Evolutionary conservation across 2,888 invertebrate genomes (phyloP).

Genomic region (Lepidocyrtoides sp.): DNA sequence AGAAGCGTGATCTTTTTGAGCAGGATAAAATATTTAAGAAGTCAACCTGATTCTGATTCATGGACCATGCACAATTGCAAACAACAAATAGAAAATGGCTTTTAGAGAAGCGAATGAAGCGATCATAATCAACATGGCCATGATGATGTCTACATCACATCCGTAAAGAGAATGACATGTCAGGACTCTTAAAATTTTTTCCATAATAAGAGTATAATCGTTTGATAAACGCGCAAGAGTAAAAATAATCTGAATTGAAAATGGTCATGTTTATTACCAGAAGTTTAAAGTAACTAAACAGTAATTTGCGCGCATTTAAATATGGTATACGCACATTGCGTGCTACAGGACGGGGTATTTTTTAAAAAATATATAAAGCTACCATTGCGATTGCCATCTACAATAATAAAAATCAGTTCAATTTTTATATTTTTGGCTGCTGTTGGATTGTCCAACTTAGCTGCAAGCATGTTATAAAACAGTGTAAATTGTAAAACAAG

Average conservation of each 20-base stretch:
- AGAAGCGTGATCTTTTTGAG: slow-evolving; percentile 32
- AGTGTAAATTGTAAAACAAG: too few species aligned
- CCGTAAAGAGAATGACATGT: slow-evolving; percentile 56
- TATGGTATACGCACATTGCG: neutral
- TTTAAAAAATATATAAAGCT: too few species aligned
- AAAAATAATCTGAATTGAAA: neutral
- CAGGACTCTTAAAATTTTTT: slow-evolving; percentile 44
- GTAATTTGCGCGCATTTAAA: neutral
- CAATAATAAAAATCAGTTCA: neutral
- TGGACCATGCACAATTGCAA: slow-evolving; percentile 70
- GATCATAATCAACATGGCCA: too few species aligned
- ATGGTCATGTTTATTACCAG: slow-evolving; percentile 1
- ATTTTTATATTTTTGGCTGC: neutral
- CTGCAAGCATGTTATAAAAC: too few species aligned
- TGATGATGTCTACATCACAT: slow-evolving; percentile 53
- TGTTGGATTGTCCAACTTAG: neutral
- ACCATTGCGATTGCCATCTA: too few species aligned
- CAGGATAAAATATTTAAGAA: slow-evolving; percentile 63
- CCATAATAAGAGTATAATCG: slow-evolving; percentile 68
- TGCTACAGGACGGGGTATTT: too few species aligned
- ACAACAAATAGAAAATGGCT: slow-evolving; percentile 59
- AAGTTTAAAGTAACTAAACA: slow-evolving; percentile 25
- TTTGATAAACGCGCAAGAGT: slow-evolving; percentile 48
- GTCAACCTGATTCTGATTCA: slow-evolving; percentile 81
- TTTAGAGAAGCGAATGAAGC: too few species aligned